These are phyloP conservation scores for Agapornis roseicollis DNA, from an alignment of 2,113 vertebrate genomes.

Conservation along the genomic window DNA sequence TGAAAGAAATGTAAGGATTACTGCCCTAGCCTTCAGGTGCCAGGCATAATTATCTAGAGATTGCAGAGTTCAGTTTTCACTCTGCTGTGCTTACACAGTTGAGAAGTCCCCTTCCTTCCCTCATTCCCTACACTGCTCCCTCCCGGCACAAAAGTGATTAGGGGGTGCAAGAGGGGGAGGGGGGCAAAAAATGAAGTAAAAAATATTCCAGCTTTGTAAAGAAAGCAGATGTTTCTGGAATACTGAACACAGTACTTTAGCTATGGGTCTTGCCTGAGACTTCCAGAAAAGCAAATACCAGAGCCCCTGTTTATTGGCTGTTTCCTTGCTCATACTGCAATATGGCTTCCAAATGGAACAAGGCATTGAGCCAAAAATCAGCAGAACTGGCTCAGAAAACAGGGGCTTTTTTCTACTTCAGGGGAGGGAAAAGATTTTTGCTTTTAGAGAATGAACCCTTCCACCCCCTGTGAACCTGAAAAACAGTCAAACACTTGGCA, in stretches of 20 bases:
- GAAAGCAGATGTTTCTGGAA: constrained; percentile 46
- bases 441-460: neutral
- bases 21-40: constrained; percentile 2
- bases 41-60: constrained; percentile 12
- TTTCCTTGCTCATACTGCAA: constrained; percentile 26
- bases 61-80: constrained; percentile 5
- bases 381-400: neutral
- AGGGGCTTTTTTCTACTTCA: neutral
- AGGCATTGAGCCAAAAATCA: constrained; percentile 11
- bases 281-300: constrained; percentile 35
- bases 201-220: constrained; percentile 24
- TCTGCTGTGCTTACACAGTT: neutral
- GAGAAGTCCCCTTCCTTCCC: neutral
- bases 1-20: constrained; percentile 48
- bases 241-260: constrained; percentile 15
- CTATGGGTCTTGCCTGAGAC: neutral
- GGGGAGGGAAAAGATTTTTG: neutral
- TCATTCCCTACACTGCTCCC: neutral
- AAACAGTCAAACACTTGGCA: neutral
- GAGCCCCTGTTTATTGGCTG: constrained; percentile 26
- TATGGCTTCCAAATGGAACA: constrained; percentile 43
- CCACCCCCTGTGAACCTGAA: neutral
- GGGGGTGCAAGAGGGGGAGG: neutral
- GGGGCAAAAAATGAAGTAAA: neutral
- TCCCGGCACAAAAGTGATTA: neutral